Base-by-base conservation (phyloP, 1,140 invertebrate species). In the Cheumatopsyche charites region DNA sequence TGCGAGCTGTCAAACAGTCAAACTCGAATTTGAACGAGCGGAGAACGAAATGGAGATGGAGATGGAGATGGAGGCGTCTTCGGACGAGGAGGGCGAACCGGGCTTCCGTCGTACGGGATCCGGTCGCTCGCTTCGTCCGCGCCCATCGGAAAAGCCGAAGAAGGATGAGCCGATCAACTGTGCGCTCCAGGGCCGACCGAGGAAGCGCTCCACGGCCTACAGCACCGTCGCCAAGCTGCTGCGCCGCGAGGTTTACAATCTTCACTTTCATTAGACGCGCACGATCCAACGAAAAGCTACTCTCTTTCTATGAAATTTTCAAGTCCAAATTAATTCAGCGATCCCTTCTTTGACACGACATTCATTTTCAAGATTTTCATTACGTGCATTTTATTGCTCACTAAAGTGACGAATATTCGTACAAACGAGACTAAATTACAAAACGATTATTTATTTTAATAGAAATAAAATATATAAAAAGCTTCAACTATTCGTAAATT, bases 1-100 rank as follows among this genome's bases (percentile, higher is more conserved):
- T n/a, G n/a, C n/a, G n/a, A n/a, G n/a, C n/a, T n/a, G n/a, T n/a
- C n/a, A n/a, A 75, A 71, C 65, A 73, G 74, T 76, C 74, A 76
- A 76, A 73, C 73, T 71, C 73, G 73, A 71, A 76, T 76, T 76
- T 73, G 69, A 76, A 76, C 73, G 71, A 76, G n/a, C n/a, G n/a
- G n/a, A n/a, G n/a, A n/a, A n/a, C n/a, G n/a, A n/a, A n/a, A n/a
- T n/a, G n/a, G n/a, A n/a, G n/a, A n/a, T n/a, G n/a, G n/a, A n/a
- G n/a, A n/a, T n/a, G n/a, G 73, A 76, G 68, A 76, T 76, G 74
- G 74, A 76, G 62, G 55, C 65, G 71, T 73, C 71, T 49, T 75
- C 74, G 42, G 74, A 75, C 61, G 74, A 73, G 36, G 74, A 62
- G 41, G 1, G 7, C 29, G 12, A 12, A 3, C 4, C 3, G 71